phyloP scores from a whole-genome alignment of 2,797 vertebrate species.

The Chanos chanos region DNA sequence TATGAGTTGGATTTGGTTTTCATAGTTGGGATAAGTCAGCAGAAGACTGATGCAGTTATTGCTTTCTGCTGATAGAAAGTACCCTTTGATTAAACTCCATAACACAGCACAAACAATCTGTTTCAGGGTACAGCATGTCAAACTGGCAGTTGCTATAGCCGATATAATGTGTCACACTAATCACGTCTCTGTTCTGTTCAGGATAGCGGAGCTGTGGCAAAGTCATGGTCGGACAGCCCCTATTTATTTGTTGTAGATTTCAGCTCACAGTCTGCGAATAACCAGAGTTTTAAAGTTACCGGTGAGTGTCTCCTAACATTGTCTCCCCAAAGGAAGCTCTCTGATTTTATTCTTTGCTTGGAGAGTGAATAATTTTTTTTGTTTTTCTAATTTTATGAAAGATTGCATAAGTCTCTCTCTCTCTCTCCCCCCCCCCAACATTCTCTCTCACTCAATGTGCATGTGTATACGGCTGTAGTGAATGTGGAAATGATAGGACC shows the following conservation, averaged over 20 bases:
- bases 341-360: background rate
- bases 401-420: slow-evolving; percentile 33
- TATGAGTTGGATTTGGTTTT: too few species aligned
- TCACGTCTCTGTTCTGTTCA: slow-evolving; percentile 54
- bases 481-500: slow-evolving; percentile 88
- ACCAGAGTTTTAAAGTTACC: slow-evolving; percentile 10
- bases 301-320: slow-evolving; percentile 16
- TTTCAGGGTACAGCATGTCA: too few species aligned
- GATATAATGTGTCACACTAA: too few species aligned
- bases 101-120: too few species aligned
- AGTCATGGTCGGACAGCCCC: slow-evolving; percentile 87
- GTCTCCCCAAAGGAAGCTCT: background rate
- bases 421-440: too few species aligned
- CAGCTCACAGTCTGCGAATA: too few species aligned
- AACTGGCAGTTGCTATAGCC: too few species aligned
- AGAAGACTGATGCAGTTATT: too few species aligned
- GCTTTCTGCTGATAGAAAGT: too few species aligned
- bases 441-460: slow-evolving; percentile 17
- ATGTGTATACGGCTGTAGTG: slow-evolving; percentile 66
- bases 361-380: background rate
- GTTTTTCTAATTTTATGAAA: slow-evolving; percentile 38
- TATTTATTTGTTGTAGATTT: slow-evolving; percentile 91
- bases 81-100: too few species aligned
- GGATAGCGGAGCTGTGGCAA: slow-evolving; percentile 79
- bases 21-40: too few species aligned